phyloP scores from a whole-genome alignment of 2,888 invertebrate species.

The Amblyjoppa proteus region DNA sequence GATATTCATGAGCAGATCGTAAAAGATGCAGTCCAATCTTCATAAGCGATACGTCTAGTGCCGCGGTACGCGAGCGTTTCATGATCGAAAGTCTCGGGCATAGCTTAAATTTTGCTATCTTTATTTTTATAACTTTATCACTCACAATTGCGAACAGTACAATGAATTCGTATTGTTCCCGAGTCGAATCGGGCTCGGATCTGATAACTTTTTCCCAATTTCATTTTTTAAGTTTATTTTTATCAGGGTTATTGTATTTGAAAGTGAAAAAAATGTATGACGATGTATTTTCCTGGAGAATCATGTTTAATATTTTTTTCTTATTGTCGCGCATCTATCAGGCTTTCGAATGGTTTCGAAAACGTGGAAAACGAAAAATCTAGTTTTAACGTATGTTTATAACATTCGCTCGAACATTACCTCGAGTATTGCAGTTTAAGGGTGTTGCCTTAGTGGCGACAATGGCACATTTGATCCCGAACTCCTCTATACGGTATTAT shows the following conservation, averaged over 20 bases:
- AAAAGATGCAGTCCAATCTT: constrained; percentile 76
- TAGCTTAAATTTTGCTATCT: background rate
- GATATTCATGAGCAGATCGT: constrained; percentile 76
- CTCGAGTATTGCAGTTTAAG: background rate
- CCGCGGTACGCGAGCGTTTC: background rate
- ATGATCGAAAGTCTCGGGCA: background rate
- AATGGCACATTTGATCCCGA: background rate
- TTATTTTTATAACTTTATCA: background rate
- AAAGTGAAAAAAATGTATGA: no score
- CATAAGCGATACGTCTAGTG: constrained; percentile 63
- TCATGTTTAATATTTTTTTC: no score
- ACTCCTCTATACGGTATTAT: background rate
- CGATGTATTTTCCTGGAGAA: no score
- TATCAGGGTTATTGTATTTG: no score
- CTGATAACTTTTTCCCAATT: no score
- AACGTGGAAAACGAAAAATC: background rate
- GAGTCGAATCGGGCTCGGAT: background rate
- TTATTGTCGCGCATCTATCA: background rate
- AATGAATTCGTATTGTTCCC: background rate
- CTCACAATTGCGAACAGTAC: background rate
- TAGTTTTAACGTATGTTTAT: background rate
- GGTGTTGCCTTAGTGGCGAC: background rate
- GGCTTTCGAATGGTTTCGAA: background rate
- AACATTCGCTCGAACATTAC: background rate
- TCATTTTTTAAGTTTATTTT: no score